phyloP scores from a whole-genome alignment of 2,797 vertebrate genomes.

The Muscicapa striata region DNA sequence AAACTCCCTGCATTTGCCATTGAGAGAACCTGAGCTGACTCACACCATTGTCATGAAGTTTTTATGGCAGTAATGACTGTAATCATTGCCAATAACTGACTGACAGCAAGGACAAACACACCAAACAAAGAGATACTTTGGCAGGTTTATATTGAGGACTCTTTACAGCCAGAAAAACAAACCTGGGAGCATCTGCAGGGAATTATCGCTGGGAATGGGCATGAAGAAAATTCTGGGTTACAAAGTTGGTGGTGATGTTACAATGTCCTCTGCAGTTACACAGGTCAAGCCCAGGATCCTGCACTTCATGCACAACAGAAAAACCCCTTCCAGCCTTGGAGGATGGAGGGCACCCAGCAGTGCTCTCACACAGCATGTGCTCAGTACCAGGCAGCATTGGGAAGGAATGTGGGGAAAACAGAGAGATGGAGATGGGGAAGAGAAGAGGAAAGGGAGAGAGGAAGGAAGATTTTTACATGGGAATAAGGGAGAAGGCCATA shows the following conservation, averaged over 20 bases:
- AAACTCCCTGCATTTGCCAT: neutral
- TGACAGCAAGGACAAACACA: neutral
- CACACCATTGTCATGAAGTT: neutral
- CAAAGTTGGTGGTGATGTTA: neutral
- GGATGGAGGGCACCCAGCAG: neutral
- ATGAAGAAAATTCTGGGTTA: neutral
- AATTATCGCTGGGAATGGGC: neutral
- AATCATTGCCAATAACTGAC: constrained; percentile 1
- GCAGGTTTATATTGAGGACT: neutral
- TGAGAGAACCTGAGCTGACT: neutral
- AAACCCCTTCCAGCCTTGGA: neutral
- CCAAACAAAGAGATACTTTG: neutral
- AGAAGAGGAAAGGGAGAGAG: neutral
- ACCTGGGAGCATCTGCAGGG: neutral
- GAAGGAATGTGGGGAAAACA: neutral
- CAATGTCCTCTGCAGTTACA: neutral
- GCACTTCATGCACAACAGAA: neutral
- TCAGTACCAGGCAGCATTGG: neutral
- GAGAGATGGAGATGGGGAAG: neutral
- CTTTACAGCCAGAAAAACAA: neutral
- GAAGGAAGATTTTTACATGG: neutral
- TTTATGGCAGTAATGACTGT: neutral
- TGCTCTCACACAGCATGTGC: neutral
- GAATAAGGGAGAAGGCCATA: neutral
- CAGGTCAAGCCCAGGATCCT: neutral